Conservation (phyloP, 2,113 vertebrate species). For the Zeus faber region DNA sequence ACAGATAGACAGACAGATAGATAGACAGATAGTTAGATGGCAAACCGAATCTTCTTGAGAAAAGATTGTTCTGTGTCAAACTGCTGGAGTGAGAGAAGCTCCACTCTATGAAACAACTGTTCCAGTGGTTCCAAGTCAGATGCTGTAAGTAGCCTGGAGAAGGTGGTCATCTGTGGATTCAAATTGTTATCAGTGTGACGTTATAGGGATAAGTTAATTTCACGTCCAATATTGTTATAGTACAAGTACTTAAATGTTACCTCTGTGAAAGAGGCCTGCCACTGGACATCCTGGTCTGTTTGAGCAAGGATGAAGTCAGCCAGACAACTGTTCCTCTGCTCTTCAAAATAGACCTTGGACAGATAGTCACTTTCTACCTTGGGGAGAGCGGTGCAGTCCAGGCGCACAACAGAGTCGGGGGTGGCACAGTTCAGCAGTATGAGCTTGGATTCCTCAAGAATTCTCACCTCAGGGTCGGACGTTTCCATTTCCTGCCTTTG, state of each 20-base stretch:
- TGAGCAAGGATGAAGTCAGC: slow-evolving; percentile 80
- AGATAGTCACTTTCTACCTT: slow-evolving; percentile 56
- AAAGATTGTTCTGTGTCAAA: slow-evolving; percentile 93
- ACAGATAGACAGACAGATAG: too few relatives aligned
- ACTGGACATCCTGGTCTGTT: neutral
- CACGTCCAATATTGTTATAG: neutral
- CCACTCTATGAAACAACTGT: slow-evolving; percentile 59
- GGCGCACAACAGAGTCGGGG: slow-evolving; percentile 86
- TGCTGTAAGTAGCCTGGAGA: slow-evolving; percentile 89
- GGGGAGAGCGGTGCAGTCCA: slow-evolving; percentile 59
- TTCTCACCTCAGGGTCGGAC: slow-evolving; percentile 29
- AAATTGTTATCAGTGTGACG: slow-evolving; percentile 11
- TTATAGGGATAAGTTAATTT: neutral
- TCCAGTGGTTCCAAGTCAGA: slow-evolving; percentile 71
- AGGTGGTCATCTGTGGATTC: slow-evolving; percentile 85
- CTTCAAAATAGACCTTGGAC: slow-evolving; percentile 73
- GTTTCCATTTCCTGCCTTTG: slow-evolving; percentile 27
- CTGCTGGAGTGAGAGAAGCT: slow-evolving; percentile 85
- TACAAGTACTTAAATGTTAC: slow-evolving; percentile 55
- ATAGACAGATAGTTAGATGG: neutral
- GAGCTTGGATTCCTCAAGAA: slow-evolving; percentile 70
- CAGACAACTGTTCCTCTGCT: slow-evolving; percentile 82
- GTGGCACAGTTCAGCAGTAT: slow-evolving; percentile 86
- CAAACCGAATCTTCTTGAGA: slow-evolving; percentile 87
- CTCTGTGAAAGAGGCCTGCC: slow-evolving; percentile 79